Evolutionary conservation across 2,888 invertebrate genomes (phyloP), one percentile per base, ranked within the genome.

Genomic region (Anarsia innoxiella): DNA sequence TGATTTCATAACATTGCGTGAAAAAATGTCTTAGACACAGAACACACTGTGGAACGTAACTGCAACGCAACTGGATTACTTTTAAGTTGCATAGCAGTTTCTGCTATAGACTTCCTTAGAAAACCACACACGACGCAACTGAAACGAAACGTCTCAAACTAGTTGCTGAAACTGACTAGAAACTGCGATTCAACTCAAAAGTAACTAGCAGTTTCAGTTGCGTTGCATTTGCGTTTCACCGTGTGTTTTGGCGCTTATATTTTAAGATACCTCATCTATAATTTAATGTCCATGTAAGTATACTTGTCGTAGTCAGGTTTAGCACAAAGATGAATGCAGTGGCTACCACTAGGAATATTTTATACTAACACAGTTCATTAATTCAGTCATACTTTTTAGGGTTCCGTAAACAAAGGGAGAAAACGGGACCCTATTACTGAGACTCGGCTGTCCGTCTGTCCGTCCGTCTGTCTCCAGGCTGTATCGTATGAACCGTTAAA

Each of bases 241-340:
- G 19, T 5, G 19, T 8, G n/a, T n/a, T n/a, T n/a, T n/a, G n/a
- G n/a, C n/a, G n/a, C n/a, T n/a, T n/a, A n/a, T n/a, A n/a, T n/a
- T n/a, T n/a, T n/a, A n/a, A n/a, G n/a, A n/a, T n/a, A n/a, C n/a
- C n/a, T n/a, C n/a, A n/a, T n/a, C n/a, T n/a, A n/a, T n/a, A n/a
- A 19, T 19, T 8, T 5, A 19, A 19, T 8, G 8, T 19, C 48
- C 45, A 47, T 39, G 46, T 49, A 52, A 54, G 48, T 62, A 58
- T 53, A 56, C 57, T 59, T 64, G 61, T 58, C 59, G 48, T 56
- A 56, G 64, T 62, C 66, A 60, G 61, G 60, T 64, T 59, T 51
- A 56, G 51, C 53, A 56, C 49, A 53, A 66, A 66, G 67, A 70
- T 63, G 53, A 66, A 73, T 71, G 63, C 51, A 50, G 56, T 53